Evolutionary conservation across 2,797 vertebrate genomes (phyloP), one percentile per base, ranked within the genome.

Genomic region (Ateles fusciceps): DNA sequence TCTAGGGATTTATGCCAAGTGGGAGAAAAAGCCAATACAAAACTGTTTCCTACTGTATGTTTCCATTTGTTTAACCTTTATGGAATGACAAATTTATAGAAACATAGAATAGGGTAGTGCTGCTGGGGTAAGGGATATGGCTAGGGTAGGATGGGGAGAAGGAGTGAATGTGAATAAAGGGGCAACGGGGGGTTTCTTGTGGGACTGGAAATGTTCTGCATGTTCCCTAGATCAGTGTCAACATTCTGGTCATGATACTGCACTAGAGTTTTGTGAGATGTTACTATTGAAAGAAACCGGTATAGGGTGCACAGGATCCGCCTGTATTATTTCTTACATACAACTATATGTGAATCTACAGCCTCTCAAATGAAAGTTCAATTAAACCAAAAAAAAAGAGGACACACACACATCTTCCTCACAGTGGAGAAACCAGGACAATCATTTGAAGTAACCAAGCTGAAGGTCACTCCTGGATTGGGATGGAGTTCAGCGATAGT

Each of bases 281-380:
- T 71, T 90, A 28, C 33, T 55, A 2, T 14, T 12, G 7, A 44
- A 13, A 44, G 64, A 52, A 89, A 85, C 2, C 36, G 0, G 4
- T 78, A 12, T 11, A 50, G 78, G 48, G 3, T 2, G 0, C 10
- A 1, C 33, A 79, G 33, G 33, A 50, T 24, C 6, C 13, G 0
- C 48, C 1, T 52, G 33, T 79, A 36, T 79, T 52, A 36, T 14
- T 79, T 79, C 21, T 79, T 79, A 79, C 21, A 52, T 79, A 79
- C 21, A 52, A 36, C 33, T 52, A 50, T 19, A 2, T 36, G 33
- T 36, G 33, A 36, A 52, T 24, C 78, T 52, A 52, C 11, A 79
- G 30, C 21, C n/a, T 24, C 19, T 52, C 80, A 84, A 71, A 50
- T 75, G 85, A 74, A 78, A 80, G 71, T 74, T 84, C 75, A 44